Base-by-base conservation (phyloP, 1,140 invertebrate genomes). In the Diabrotica undecimpunctata region DNA sequence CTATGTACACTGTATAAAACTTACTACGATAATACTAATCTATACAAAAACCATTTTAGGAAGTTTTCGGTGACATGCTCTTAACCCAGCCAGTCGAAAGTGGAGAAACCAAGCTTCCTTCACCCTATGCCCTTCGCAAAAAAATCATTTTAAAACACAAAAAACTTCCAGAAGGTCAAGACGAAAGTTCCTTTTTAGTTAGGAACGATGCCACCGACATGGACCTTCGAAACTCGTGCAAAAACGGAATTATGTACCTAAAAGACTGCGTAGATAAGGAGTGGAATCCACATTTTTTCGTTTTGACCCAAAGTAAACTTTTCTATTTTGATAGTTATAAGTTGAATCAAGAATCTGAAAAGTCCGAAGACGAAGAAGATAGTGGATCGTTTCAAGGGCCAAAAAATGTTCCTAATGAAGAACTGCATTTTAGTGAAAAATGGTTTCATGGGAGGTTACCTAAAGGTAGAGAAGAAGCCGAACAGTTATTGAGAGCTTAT, bases 241-340 rank as follows among this genome's bases (percentile, higher is more conserved):
- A 94, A 82, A 97, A 95, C 82, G 96, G 95, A 0, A 88, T 95
- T 61, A 81, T 98, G 58, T 94, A 91, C 76, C 80, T 98, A 37
- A 92, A 96, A 81, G 95, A 98, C 83, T 88, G 88, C 0, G 85
- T 93, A 0, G 93, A 96, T 70, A 88, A 90, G 77, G 88, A 91
- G 67, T 99, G 95, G 95, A 90, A 93, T 77, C 91, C 93, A 0
- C 95, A 97, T 81, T 96, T 96, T 75, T 97, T 98, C 79, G 92
- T 97, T n/a, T 79, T 99, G 9, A 96, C 93, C 0, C 85, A 92
- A 61, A 90, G 88, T 70, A 94, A 95, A 78, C 80, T 98, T 36
- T 93, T 91, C 74, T 98, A 96, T 77, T 94, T 76, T 0, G 75
- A 77, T 68, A 77, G 77, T 65, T 79, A 79, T 62, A 76, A 75